These are phyloP conservation scores for Pachycephala philippinensis DNA, from an alignment of 2,113 vertebrate species.

Conservation along the genomic window DNA sequence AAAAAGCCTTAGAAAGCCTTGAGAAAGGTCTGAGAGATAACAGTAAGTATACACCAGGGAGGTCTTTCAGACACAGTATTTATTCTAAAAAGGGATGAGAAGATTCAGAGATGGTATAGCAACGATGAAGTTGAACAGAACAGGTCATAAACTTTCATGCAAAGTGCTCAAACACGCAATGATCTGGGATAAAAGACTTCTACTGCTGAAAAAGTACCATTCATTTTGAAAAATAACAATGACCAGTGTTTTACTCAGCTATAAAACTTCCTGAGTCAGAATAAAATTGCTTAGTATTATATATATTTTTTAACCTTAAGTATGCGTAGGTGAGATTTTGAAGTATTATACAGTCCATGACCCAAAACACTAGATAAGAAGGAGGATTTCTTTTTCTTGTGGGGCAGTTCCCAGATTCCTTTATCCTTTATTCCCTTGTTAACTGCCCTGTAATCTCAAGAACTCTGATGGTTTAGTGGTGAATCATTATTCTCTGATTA, in stretches of 20 bases:
- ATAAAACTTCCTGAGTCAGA: background rate
- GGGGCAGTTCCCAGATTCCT: background rate
- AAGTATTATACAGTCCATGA: background rate
- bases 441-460: background rate
- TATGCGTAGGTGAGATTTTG: background rate
- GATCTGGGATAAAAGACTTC: background rate
- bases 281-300: background rate
- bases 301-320: background rate
- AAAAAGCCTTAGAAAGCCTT: background rate
- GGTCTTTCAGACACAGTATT: background rate
- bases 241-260: background rate
- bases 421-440: background rate
- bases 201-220: background rate
- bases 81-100: background rate
- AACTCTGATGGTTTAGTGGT: background rate
- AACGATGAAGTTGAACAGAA: background rate
- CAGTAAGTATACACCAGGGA: background rate
- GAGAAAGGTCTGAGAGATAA: background rate
- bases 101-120: background rate
- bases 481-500: conserved; percentile 35
- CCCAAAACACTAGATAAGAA: background rate
- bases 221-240: background rate
- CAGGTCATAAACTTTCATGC: background rate
- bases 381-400: background rate
- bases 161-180: background rate